These are phyloP conservation scores for Synanceia verrucosa DNA, from an alignment of 2,797 vertebrate species.

Conservation along the genomic window DNA sequence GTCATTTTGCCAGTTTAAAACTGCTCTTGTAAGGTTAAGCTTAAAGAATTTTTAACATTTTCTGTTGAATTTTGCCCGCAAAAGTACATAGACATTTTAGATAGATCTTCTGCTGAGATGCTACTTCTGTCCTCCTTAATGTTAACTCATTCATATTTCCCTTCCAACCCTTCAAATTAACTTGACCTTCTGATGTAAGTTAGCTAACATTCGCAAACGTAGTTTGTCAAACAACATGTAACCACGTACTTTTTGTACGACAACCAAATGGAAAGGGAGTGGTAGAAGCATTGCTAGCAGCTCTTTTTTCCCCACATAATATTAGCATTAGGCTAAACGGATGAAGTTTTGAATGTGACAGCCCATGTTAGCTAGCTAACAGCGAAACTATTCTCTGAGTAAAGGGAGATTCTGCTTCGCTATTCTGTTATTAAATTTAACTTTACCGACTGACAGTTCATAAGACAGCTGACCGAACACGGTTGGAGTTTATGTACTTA, in stretches of 20 bases:
- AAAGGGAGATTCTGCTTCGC: fast-evolving
- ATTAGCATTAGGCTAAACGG: not conserved
- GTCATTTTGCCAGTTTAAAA: not conserved
- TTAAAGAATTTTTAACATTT: not conserved
- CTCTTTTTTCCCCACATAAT: fast-evolving
- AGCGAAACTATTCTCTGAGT: not conserved
- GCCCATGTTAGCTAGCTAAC: slow-evolving; percentile 15
- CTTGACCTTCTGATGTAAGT: not conserved
- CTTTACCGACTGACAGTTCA: fast-evolving
- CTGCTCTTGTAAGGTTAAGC: not conserved
- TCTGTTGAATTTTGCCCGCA: not conserved
- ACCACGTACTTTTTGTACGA: not conserved
- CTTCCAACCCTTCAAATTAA: not conserved
- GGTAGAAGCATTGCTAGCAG: fast-evolving
- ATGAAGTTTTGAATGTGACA: not conserved
- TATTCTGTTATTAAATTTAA: not conserved
- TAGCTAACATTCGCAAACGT: slow-evolving; percentile 46
- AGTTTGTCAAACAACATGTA: not conserved
- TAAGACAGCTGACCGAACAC: fast-evolving
- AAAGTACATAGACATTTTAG: too few species aligned
- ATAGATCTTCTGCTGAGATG: not conserved
- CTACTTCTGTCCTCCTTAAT: not conserved
- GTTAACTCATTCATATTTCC: not conserved
- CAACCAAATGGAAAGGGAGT: fast-evolving
- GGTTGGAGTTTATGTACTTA: not conserved